Evolutionary conservation across 2,113 vertebrate genomes (phyloP).

Genomic region (sheep (Ovis aries)): ARS-UI_Ramb_v3.0 NC_056078.1:8587501-8588000

Average conservation of each 20-base stretch:
- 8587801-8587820: neutral
- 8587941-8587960: too few species aligned
- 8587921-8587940: too few species aligned
- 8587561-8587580: neutral
- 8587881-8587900: neutral
- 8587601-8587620: neutral
- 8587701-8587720: neutral
- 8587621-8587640: neutral
- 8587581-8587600: neutral
- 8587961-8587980: too few species aligned
- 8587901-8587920: too few species aligned
- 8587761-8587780: neutral
- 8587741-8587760: neutral
- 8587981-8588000: too few species aligned
- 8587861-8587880: neutral
- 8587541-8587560: neutral
- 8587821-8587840: neutral
- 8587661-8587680: neutral
- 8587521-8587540: neutral
- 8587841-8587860: neutral
- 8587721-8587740: neutral
- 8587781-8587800: neutral
- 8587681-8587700: neutral
- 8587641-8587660: neutral
- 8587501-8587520: neutral